These are phyloP conservation scores for Trematomus loennbergii DNA, from an alignment of 2,113 vertebrate genomes.

Conservation along the genomic window DNA sequence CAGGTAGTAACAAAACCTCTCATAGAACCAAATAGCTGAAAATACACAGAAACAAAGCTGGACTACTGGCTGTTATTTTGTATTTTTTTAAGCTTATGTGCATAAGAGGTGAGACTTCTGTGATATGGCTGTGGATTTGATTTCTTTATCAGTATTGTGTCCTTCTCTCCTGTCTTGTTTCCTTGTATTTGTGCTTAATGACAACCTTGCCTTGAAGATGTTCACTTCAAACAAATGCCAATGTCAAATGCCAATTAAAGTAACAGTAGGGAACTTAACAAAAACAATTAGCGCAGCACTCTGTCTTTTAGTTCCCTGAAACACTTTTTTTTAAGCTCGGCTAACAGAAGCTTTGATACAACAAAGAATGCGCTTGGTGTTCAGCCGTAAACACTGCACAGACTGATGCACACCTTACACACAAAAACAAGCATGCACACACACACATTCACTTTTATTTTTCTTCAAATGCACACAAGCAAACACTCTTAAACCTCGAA, in stretches of 20 bases:
- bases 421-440: slow-evolving; percentile 17
- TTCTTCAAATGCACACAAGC: background rate
- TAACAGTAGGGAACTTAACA: slow-evolving; percentile 66
- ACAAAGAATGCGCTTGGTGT: background rate
- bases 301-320: slow-evolving; percentile 70
- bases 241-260: slow-evolving; percentile 43
- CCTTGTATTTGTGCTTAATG: slow-evolving; percentile 43
- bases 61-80: slow-evolving; percentile 57
- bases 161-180: slow-evolving; percentile 61
- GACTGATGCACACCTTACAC: slow-evolving; percentile 4
- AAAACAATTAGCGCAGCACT: slow-evolving; percentile 56
- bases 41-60: slow-evolving; percentile 45
- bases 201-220: slow-evolving; percentile 77
- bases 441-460: background rate
- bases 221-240: slow-evolving; percentile 55
- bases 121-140: slow-evolving; percentile 23
- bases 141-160: slow-evolving; percentile 33
- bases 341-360: slow-evolving; percentile 27
- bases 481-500: slow-evolving; percentile 43
- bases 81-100: slow-evolving; percentile 29
- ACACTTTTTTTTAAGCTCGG: slow-evolving; percentile 24
- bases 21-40: slow-evolving; percentile 62
- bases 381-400: slow-evolving; percentile 13
- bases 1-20: slow-evolving; percentile 59
- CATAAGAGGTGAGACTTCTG: slow-evolving; percentile 34